Conservation (phyloP, 2,113 vertebrate genomes). For the Eulemur rufifrons region DNA sequence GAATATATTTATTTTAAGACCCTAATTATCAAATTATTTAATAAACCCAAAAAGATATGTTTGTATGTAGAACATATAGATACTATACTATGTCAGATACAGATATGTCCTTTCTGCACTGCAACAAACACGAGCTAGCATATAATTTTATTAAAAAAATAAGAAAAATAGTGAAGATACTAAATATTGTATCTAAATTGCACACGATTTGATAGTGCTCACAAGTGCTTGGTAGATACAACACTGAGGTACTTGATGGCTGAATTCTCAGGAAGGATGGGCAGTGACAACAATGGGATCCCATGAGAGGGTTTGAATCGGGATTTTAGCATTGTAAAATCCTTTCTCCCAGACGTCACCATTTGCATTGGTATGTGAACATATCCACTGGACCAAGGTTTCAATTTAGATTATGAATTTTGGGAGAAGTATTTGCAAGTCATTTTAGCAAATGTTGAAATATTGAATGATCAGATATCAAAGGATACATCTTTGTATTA, state of each 20-base stretch:
- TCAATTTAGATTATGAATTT: neutral
- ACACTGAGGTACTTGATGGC: too few species aligned
- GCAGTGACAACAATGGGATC: neutral
- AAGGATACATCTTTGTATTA: neutral
- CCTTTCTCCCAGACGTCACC: neutral
- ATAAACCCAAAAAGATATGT: neutral
- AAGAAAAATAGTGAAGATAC: neutral
- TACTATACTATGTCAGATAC: neutral
- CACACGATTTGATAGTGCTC: neutral
- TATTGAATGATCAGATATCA: neutral
- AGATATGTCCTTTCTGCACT: neutral
- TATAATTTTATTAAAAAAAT: neutral
- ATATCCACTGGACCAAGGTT: neutral
- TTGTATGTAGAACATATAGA: neutral
- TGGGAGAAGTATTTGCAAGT: neutral
- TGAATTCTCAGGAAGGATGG: neutral
- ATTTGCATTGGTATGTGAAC: neutral
- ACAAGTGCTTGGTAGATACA: neutral
- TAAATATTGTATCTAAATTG: neutral
- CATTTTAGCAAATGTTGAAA: neutral
- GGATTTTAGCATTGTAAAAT: neutral
- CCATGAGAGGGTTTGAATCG: neutral
- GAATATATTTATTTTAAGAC: neutral
- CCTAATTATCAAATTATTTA: neutral
- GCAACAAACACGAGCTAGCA: neutral